These are phyloP conservation scores for Diacarnus erythraeanus DNA, from an alignment of 37 sponge, comb jelly and placozoan genomes.

Conservation along the genomic window DNA sequence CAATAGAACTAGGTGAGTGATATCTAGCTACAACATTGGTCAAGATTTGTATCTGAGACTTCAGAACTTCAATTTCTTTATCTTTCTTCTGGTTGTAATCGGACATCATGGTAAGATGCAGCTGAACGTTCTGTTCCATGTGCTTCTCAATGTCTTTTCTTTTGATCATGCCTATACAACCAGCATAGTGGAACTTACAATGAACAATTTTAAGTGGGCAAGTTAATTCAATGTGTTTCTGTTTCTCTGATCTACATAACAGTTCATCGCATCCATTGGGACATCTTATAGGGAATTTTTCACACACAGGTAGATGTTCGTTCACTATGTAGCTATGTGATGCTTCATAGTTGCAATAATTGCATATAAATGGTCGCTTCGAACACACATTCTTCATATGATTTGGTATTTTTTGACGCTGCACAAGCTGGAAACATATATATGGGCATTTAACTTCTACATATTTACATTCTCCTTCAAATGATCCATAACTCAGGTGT, in stretches of 20 bases:
- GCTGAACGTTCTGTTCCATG: constrained; percentile 5
- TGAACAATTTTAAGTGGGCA: constrained; percentile 10
- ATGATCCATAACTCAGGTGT: constrained; percentile 14
- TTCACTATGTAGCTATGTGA: constrained; percentile 4
- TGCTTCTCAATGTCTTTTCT: constrained; percentile 25
- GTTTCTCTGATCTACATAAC: constrained; percentile 2
- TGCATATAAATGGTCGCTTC: constrained; percentile 22
- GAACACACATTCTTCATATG: constrained; percentile 27
- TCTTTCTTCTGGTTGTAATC: neutral
- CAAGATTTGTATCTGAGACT: neutral
- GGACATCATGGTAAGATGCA: neutral
- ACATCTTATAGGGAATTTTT: constrained; percentile 12
- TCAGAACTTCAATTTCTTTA: neutral
- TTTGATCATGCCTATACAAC: constrained; percentile 1
- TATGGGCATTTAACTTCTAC: constrained; percentile 29
- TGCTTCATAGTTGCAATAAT: constrained; percentile 27
- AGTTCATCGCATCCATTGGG: constrained; percentile 16
- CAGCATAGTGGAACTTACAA: constrained; percentile 28
- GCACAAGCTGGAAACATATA: neutral
- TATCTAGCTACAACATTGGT: neutral
- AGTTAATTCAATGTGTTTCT: neutral
- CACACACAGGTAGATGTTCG: constrained; percentile 12
- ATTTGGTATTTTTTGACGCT: neutral
- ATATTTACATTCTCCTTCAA: constrained; percentile 22
- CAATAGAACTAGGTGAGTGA: neutral